Evolutionary conservation across 2,888 invertebrate genomes (phyloP).

Genomic region (Petrolisthes manimaculis): DNA sequence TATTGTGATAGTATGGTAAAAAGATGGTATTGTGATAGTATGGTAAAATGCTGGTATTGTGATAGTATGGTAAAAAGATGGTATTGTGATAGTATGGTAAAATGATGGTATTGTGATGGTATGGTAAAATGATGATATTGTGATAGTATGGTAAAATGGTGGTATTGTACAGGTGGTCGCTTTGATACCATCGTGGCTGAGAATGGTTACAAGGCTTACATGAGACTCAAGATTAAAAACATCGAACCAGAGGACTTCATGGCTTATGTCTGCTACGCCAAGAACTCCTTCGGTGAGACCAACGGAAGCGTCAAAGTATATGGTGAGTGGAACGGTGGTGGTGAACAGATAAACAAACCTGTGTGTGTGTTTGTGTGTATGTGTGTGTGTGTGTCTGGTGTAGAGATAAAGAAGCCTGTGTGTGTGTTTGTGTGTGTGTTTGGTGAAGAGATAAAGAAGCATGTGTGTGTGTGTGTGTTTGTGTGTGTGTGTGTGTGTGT

Average conservation of each 20-base stretch:
- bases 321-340: conserved; percentile 43
- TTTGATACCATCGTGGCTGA: conserved; percentile 87
- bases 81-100: too few species aligned
- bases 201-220: conserved; percentile 88
- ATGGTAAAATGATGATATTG: too few species aligned
- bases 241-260: conserved; percentile 73
- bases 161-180: conserved; percentile 78
- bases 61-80: too few species aligned
- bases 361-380: not conserved
- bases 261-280: conserved; percentile 62
- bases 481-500: not conserved
- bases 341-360: too few species aligned
- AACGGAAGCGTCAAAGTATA: conserved; percentile 64
- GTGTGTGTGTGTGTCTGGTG: not conserved
- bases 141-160: not conserved
- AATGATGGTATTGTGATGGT: too few species aligned
- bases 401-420: not conserved
- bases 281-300: conserved; percentile 64
- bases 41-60: too few species aligned
- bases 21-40: too few species aligned
- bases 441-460: not conserved
- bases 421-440: conserved; percentile 6
- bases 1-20: too few species aligned
- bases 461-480: not conserved
- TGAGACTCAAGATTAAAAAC: conserved; percentile 89